These are phyloP conservation scores for Choristoneura fumiferana DNA, from an alignment of 1,140 invertebrate genomes.

Conservation along the genomic window DNA sequence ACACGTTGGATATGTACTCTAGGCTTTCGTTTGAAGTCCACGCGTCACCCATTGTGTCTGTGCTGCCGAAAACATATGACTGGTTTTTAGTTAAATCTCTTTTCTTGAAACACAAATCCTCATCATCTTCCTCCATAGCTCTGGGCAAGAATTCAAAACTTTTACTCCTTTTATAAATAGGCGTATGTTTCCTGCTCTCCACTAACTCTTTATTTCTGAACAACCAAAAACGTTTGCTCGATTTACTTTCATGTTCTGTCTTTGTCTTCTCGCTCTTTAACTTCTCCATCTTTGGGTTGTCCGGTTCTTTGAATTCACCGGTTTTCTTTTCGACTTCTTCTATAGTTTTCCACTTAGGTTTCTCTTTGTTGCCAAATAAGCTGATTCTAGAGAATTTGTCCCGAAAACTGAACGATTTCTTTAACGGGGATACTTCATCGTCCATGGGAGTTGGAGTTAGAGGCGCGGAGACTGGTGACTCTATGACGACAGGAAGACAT, in stretches of 20 bases:
- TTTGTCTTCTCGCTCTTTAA: slow-evolving; percentile 20
- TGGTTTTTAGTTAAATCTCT: slow-evolving; percentile 39
- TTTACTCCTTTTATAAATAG: slow-evolving; percentile 64
- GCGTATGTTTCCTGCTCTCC: slow-evolving; percentile 44
- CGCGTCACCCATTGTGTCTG: slow-evolving; percentile 47
- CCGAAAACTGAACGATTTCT: slow-evolving; percentile 67
- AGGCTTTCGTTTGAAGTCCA: slow-evolving; percentile 54
- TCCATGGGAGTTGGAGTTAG: slow-evolving; percentile 31
- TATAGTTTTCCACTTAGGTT: slow-evolving; percentile 50
- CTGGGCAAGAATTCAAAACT: slow-evolving; percentile 69
- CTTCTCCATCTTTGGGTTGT: slow-evolving; percentile 19
- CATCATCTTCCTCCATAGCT: slow-evolving; percentile 47
- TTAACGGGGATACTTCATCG: slow-evolving; percentile 48
- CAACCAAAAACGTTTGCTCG: slow-evolving; percentile 65
- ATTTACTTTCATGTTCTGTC: slow-evolving; percentile 45
- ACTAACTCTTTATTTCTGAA: slow-evolving; percentile 54
- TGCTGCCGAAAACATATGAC: slow-evolving; percentile 56
- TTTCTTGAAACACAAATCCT: slow-evolving; percentile 23
- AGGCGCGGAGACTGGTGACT: slow-evolving; percentile 39
- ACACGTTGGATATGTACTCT: slow-evolving; percentile 54
- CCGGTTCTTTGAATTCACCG: not conserved
- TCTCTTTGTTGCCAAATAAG: slow-evolving; percentile 60
- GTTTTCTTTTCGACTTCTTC: slow-evolving; percentile 43
- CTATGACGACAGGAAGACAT: slow-evolving; percentile 49
- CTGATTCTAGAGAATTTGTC: slow-evolving; percentile 56